Percentiles rank a stretch among this genome's conserved stretches.
Conservation (phyloP, 2,797 vertebrate genomes). For the Hypotaenidia okinawae region DNA sequence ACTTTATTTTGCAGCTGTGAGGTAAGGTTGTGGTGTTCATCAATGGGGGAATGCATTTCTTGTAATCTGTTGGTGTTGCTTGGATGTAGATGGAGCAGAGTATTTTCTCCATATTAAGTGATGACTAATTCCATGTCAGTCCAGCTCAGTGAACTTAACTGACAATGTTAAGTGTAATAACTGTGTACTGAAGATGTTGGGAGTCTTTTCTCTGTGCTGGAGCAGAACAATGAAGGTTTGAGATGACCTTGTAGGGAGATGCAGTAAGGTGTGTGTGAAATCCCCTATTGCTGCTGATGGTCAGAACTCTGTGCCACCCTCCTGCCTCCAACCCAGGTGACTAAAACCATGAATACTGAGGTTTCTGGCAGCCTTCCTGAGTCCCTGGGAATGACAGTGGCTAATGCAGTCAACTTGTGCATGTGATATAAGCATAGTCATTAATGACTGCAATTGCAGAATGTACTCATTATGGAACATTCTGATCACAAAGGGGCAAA, state of each 20-base stretch:
- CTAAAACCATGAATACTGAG: neutral
- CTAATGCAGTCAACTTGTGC: neutral
- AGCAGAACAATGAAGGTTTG: neutral
- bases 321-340: neutral
- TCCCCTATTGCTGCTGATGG: neutral
- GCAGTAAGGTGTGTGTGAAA: neutral
- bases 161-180: neutral
- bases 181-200: neutral
- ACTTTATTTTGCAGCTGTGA: neutral
- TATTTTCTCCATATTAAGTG: neutral
- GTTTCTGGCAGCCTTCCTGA: neutral
- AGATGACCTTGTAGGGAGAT: neutral
- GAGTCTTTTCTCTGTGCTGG: neutral
- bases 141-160: neutral
- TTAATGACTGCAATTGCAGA: neutral
- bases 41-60: neutral
- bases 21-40: neutral
- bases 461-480: neutral
- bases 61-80: neutral
- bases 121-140: neutral
- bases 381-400: neutral
- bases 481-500: neutral
- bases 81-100: neutral
- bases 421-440: neutral
- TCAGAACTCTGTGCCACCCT: neutral